Conservation (phyloP, 2,888 invertebrate species). For the Deladenus siricidicola region DNA sequence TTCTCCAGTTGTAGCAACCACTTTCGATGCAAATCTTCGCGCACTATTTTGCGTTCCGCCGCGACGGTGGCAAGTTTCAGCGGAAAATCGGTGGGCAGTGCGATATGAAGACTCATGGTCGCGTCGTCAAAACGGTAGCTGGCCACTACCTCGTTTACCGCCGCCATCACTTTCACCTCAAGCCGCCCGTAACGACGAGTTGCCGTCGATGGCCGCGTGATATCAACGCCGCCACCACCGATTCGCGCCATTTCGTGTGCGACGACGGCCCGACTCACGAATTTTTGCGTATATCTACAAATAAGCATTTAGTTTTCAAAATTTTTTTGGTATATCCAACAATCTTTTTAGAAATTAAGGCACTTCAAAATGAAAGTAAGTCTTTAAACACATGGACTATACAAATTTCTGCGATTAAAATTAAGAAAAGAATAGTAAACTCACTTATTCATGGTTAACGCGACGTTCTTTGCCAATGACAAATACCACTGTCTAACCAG, state of each 20-base stretch:
- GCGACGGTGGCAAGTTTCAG: conserved; percentile 69
- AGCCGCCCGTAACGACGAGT: conserved; percentile 25
- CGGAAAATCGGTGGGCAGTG: conserved; percentile 75
- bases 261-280: conserved; percentile 53
- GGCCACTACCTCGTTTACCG: conserved; percentile 68
- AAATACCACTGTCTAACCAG: conserved; percentile 56
- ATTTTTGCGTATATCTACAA: conserved; percentile 53
- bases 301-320: neutral
- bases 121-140: conserved; percentile 74
- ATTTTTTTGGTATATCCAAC: too few relatives aligned
- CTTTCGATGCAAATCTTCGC: conserved; percentile 66
- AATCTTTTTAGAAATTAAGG: too few relatives aligned
- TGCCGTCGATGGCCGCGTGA: conserved; percentile 45
- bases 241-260: conserved; percentile 54
- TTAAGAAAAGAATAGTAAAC: too few relatives aligned
- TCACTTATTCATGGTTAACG: conserved; percentile 52
- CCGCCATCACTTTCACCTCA: conserved; percentile 26
- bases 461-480: conserved; percentile 52
- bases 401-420: too few relatives aligned
- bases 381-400: neutral
- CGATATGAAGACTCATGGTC: conserved; percentile 69
- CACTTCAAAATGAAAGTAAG: neutral
- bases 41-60: conserved; percentile 62
- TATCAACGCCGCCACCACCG: too few relatives aligned
- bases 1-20: conserved; percentile 75